These are phyloP conservation scores for Melanotus villosus DNA, from an alignment of 2,888 invertebrate genomes.

Conservation along the genomic window DNA sequence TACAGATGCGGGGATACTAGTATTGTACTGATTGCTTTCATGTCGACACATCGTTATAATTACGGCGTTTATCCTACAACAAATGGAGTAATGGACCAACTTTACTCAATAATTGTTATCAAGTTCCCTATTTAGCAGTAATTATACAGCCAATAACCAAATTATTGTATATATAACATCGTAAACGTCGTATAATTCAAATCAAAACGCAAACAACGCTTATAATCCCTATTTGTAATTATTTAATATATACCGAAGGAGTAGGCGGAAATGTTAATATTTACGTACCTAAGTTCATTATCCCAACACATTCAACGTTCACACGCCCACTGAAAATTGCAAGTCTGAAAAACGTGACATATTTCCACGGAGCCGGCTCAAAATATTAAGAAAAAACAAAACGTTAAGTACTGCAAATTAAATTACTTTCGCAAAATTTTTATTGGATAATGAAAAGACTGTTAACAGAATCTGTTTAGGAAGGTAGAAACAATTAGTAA, in stretches of 20 bases:
- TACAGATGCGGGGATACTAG: constrained; percentile 34
- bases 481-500: not conserved
- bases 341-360: constrained; percentile 10
- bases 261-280: not conserved
- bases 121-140: constrained; percentile 12
- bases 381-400: constrained; percentile 1
- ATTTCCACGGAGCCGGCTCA: not conserved
- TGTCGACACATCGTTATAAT: constrained; percentile 19
- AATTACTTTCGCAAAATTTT: not conserved
- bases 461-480: not conserved
- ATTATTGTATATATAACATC: no score
- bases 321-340: not conserved
- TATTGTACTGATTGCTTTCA: constrained; percentile 23
- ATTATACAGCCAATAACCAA: not conserved
- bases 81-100: constrained; percentile 16
- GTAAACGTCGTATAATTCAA: no score
- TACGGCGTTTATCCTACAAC: constrained; percentile 7
- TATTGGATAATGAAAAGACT: not conserved
- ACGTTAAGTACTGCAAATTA: not conserved
- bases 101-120: constrained; percentile 3
- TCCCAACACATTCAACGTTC: not conserved
- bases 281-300: not conserved
- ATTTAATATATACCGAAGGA: no score
- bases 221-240: no score
- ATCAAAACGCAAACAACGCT: not conserved